phyloP scores from a whole-genome alignment of 2,113 vertebrate species.

The Campylorhamphus procurvoides region DNA sequence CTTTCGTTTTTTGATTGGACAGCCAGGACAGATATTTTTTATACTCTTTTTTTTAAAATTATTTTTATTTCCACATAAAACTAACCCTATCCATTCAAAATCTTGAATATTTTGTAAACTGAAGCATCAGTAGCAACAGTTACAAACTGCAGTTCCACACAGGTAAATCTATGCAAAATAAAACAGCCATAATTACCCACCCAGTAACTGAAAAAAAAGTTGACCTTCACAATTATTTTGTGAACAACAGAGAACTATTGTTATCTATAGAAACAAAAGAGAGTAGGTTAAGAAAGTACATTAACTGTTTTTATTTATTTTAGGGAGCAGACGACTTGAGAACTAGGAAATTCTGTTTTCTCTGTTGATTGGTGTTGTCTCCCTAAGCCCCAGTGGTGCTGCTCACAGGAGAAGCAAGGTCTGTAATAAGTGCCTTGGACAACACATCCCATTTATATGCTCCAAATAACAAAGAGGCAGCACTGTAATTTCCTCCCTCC shows the following conservation, averaged over 20 bases:
- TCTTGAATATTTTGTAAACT: background rate
- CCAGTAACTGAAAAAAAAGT: background rate
- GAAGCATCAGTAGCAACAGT: background rate
- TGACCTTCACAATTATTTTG: background rate
- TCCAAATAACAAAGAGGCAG: background rate
- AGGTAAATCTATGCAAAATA: background rate
- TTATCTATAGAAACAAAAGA: background rate
- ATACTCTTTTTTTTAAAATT: background rate
- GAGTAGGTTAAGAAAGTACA: background rate
- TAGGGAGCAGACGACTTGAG: background rate
- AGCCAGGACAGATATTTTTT: background rate
- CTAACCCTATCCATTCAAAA: background rate
- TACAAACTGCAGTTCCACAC: background rate
- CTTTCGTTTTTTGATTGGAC: background rate
- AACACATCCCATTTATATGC: background rate
- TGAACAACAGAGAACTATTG: background rate
- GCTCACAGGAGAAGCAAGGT: background rate
- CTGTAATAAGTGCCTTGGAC: background rate
- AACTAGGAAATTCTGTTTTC: background rate
- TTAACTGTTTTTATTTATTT: background rate
- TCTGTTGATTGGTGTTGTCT: background rate
- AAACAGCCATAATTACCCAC: background rate
- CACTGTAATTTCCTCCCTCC: rapidly evolving
- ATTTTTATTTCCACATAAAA: background rate
- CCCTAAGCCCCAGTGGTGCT: background rate